Conservation (phyloP, 2,888 invertebrate genomes). For the Ormyrus nitidulus region DNA sequence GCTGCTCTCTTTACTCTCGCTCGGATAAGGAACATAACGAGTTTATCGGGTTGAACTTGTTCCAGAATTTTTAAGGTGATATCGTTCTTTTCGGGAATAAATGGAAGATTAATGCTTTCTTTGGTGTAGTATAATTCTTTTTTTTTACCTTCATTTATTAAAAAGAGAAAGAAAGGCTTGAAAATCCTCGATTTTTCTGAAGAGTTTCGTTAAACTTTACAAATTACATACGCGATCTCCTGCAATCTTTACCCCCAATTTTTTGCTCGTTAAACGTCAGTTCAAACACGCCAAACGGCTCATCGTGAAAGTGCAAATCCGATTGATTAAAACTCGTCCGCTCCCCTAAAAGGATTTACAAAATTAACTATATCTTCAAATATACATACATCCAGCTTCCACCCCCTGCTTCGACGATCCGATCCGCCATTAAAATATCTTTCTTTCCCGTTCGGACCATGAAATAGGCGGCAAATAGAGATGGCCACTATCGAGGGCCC, state of each 20-base stretch:
- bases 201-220: no score
- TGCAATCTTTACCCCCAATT: no score
- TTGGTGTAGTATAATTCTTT: no score
- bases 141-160: no score
- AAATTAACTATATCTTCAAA: conserved; percentile 11
- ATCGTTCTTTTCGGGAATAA: neutral
- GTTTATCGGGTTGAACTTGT: neutral
- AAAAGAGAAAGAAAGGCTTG: no score
- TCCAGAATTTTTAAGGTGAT: neutral
- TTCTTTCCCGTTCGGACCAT: no score
- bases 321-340: neutral
- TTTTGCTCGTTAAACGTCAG: neutral
- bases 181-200: no score
- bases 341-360: conserved; percentile 2
- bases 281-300: neutral
- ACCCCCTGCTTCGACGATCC: neutral
- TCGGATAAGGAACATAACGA: conserved; percentile 22
- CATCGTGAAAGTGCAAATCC: neutral
- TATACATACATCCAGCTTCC: neutral
- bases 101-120: neutral
- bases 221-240: no score
- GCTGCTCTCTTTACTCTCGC: neutral
- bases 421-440: neutral
- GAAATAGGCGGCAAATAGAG: no score
- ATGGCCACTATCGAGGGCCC: no score